Base-by-base conservation (phyloP, 2,888 invertebrate genomes). In the Choristoneura rosaceana region DNA sequence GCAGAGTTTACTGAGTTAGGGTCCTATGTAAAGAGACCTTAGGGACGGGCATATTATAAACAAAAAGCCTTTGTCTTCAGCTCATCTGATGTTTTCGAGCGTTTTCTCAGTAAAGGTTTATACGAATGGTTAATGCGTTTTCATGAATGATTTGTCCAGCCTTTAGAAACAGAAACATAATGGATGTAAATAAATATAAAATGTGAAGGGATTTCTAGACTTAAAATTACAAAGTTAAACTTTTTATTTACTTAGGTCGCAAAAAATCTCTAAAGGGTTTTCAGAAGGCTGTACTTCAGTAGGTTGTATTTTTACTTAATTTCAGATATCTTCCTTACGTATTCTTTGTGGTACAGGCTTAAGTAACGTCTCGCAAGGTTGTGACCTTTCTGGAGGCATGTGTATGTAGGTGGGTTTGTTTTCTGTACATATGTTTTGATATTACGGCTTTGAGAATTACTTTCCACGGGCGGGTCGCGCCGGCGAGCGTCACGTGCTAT, bases 21-120 rank as follows among this genome's bases (percentile, higher is more conserved):
- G 67, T 67, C 71, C 66, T 71, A 67, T 64, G 68, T 68, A 73
- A 73, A 73, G 71, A 73, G 68, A 59, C 71, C 68, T 41, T 47
- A 47, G 68, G 71, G 68, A 59, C 62, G 38, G 58, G 41, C 47
- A 59, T 68, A 73, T 73, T 68, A 55, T 58, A 71, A 68, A 73
- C 55, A 58, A 64, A 71, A 63, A 68, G 68, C 68, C 59, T 68
- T 68, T 67, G 67, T 68, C 59, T 73, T 68, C 68, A 68, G 66
- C 59, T 52, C 66, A 68, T 73, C 63, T 68, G 63, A 71, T 68
- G 58, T 73, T 73, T 50, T 68, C 50, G 25, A 50, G 63, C 45
- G 55, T 62, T 62, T 67, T 47, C 55, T 62, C 62, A 25, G 71
- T 25, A 62, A 67, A 62, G 62, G 62, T 71, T 71, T 67, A 62